Percentiles rank a stretch among this genome's conserved stretches.
Conservation (phyloP, 2,888 invertebrate species). For the Marronus borbonicus region DNA sequence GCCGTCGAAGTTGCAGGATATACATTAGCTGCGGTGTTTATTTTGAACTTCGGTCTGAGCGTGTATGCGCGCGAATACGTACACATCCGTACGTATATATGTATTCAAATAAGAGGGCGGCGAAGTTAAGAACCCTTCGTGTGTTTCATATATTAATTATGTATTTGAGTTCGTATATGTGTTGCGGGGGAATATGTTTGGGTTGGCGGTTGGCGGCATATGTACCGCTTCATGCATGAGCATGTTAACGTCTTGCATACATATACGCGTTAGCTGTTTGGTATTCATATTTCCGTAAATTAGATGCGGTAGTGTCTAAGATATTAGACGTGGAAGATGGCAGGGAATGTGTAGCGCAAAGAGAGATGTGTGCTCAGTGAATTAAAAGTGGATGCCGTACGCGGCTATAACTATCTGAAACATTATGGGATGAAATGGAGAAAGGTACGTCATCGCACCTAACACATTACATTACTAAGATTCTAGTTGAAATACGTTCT, state of each 20-base stretch:
- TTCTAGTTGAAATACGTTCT: no score
- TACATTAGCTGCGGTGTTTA: constrained; percentile 33
- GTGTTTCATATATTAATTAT: constrained; percentile 39
- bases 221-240: constrained; percentile 14
- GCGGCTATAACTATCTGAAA: neutral
- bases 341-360: neutral
- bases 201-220: constrained; percentile 10
- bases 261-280: constrained; percentile 5
- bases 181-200: constrained; percentile 25
- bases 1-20: constrained; percentile 25
- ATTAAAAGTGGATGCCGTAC: constrained; percentile 1
- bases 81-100: neutral
- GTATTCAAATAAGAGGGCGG: constrained; percentile 17
- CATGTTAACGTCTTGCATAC: constrained; percentile 19
- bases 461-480: no score
- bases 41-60: constrained; percentile 2
- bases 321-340: constrained; percentile 7
- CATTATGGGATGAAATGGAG: neutral
- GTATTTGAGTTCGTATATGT: constrained; percentile 30
- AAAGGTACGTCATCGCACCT: no score
- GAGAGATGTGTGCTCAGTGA: neutral
- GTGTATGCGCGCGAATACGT: neutral
- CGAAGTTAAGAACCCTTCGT: constrained; percentile 28
- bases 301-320: constrained; percentile 11
- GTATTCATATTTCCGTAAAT: constrained; percentile 19